Evolutionary conservation across 2,113 vertebrate species (phyloP), one percentile per base, ranked within the genome.

Genomic region (Cnemophilus loriae): DNA sequence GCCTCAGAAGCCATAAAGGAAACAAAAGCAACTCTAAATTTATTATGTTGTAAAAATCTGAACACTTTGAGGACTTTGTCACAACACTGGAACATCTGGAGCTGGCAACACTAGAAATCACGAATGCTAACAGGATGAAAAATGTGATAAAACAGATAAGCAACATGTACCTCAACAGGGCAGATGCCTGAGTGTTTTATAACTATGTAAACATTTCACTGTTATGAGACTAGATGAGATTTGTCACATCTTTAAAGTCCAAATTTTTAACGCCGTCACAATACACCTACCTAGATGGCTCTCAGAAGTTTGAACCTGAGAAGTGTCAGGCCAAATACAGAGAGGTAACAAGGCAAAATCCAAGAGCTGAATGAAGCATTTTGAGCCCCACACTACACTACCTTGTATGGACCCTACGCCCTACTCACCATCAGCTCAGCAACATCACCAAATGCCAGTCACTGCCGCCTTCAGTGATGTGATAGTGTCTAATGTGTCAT

Each of bases 331-430:
- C 6, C 35, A 88, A 59, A 67, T 10, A 55, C 1, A 47, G 33
- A 68, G 27, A 47, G 24, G 23, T 22, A 88, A 83, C 0, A 12
- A 67, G 64, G 52, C 18, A 41, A 93, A 88, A 80, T 22, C 14
- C 67, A 76, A 89, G 84, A 75, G 49, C n/a, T 85, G 49, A 87
- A 68, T 47, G 16, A 89, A 92, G 26, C 8, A 37, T 10, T 32
- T 2, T 49, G 42, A 93, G 24, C 24, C 35, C 23, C 47, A 70
- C 42, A 52, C 26, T 20, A 10, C 1, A 0, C 8, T 8, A 27
- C 7, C 6, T 30, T 9, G 2, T 35, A 44, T 4, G 22, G 35
- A 57, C 27, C 18, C 37, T 41, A 37, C 0, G 0, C 5, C n/a
- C 20, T 1, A 2, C 17, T 67, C 65, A 61, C 22, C 50, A 56